A percentile compares a stretch with the other conserved stretches of the same genome.
Evolutionary conservation across 1,140 invertebrate species (phyloP).

Genomic region (Pseudomyrmex pallidus): DNA sequence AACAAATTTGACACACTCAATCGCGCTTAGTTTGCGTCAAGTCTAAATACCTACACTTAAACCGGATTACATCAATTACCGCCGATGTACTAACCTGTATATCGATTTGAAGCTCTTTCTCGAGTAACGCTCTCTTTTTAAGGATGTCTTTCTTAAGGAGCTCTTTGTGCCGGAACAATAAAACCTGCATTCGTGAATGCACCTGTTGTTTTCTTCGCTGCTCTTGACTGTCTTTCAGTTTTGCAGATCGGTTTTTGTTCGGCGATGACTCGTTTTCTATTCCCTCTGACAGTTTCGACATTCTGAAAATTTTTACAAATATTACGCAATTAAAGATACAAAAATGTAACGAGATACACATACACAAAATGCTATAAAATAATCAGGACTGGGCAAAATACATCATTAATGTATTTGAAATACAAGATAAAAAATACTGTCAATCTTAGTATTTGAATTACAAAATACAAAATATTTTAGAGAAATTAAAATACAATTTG

Average conservation of each 20-base stretch:
- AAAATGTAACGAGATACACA: too few species aligned
- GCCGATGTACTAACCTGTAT: constrained; percentile 88
- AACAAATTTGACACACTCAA: too few species aligned
- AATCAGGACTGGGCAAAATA: too few species aligned
- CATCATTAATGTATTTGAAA: too few species aligned
- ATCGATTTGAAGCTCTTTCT: constrained; percentile 95
- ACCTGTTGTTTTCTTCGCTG: constrained; percentile 85
- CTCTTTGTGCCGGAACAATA: constrained; percentile 94
- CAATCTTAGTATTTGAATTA: too few species aligned
- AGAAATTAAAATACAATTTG: too few species aligned
- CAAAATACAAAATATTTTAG: too few species aligned
- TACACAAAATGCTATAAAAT: too few species aligned
- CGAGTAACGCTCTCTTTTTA: constrained; percentile 94
- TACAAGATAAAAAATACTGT: too few species aligned
- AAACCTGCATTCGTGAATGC: constrained; percentile 87
- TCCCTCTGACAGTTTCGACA: constrained; percentile 74
- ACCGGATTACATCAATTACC: neutral
- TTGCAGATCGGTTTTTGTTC: constrained; percentile 81
- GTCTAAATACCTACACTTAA: neutral
- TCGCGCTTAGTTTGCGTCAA: too few species aligned
- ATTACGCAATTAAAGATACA: neutral
- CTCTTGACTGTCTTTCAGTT: constrained; percentile 84
- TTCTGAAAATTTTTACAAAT: constrained; percentile 59
- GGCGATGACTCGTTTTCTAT: constrained; percentile 74
- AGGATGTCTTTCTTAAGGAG: constrained; percentile 97